A percentile compares a stretch with the other conserved stretches of the same genome.
phyloP scores from a whole-genome alignment of 2,113 vertebrate genomes.

The Sorex araneus region DNA sequence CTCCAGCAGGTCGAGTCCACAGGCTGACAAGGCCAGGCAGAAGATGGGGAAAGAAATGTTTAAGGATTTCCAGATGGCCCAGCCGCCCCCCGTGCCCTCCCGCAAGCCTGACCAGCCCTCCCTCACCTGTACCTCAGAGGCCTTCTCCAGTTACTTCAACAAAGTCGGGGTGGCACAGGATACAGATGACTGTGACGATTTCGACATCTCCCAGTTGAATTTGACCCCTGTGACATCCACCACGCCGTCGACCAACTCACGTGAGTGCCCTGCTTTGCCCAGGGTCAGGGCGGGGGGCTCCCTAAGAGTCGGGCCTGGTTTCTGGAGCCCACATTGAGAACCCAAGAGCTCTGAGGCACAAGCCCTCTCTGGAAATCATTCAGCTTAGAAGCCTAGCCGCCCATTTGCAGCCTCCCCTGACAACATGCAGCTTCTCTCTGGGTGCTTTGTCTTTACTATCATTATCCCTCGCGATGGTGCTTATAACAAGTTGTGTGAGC shows the following conservation, averaged over 20 bases:
- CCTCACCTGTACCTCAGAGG: constrained; percentile 96
- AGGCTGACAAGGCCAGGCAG: constrained; percentile 93
- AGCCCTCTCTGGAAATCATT: background rate
- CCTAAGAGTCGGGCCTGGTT: accelerated
- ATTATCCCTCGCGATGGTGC: background rate
- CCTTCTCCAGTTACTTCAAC: constrained; percentile 98
- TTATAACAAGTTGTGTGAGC: background rate
- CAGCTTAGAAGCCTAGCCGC: background rate
- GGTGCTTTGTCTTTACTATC: background rate
- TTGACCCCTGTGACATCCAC: constrained; percentile 99
- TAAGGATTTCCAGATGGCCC: constrained; percentile 98
- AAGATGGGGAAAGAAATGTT: constrained; percentile 98
- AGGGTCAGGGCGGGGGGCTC: background rate
- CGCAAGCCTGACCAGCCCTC: constrained; percentile 95
- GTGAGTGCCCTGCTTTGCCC: constrained; percentile 89
- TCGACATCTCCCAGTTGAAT: constrained; percentile 99
- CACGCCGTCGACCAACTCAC: constrained; percentile 98
- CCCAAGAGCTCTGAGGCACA: background rate
- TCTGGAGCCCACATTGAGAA: background rate
- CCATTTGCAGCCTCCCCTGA: background rate
- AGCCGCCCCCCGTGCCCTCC: constrained; percentile 95
- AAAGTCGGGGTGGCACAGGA: constrained; percentile 98
- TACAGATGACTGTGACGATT: constrained; percentile 98
- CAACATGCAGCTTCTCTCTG: accelerated
- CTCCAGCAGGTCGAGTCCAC: constrained; percentile 94